Percentiles rank a stretch among this genome's conserved stretches.
Conservation (phyloP, 64 coral and sea anemone species). For the Hydrozoanthus tunicans region DNA sequence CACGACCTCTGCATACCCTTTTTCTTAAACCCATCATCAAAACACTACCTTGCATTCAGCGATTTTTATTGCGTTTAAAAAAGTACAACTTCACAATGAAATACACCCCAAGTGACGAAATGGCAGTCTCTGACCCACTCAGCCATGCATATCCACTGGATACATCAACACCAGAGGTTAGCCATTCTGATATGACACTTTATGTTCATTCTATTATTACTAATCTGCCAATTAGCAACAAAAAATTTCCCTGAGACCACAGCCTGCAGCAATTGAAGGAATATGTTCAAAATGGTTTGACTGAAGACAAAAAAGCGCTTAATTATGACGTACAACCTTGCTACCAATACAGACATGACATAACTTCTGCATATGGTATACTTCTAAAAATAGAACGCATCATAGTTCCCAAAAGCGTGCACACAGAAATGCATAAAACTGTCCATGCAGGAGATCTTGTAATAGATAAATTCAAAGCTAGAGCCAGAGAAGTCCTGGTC, state of each 20-base stretch:
- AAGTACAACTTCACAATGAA: constrained; percentile 47
- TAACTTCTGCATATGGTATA: constrained; percentile 21
- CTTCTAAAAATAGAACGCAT: constrained; percentile 28
- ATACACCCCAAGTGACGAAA: constrained; percentile 38
- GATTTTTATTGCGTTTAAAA: constrained; percentile 49
- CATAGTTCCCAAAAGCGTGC: constrained; percentile 24
- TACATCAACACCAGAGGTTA: constrained; percentile 6
- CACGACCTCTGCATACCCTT: constrained; percentile 24
- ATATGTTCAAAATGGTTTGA: constrained; percentile 15
- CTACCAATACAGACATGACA: constrained; percentile 35
- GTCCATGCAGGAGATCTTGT: constrained; percentile 16
- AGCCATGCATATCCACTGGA: constrained; percentile 37
- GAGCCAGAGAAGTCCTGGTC: constrained; percentile 16
- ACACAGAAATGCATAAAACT: constrained; percentile 3
- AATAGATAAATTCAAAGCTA: constrained; percentile 17
- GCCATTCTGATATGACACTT: neutral
- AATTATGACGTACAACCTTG: constrained; percentile 39
- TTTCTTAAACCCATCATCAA: constrained; percentile 45
- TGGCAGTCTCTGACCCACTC: constrained; percentile 43
- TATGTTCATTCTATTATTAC: constrained; percentile 4
- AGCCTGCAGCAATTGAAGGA: constrained; percentile 30
- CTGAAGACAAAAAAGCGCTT: constrained; percentile 31
- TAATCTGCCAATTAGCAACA: neutral
- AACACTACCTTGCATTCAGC: constrained; percentile 37
- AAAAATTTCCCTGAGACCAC: constrained; percentile 4